A percentile compares a stretch with the other conserved stretches of the same genome.
phyloP scores from a whole-genome alignment of 2,113 vertebrate genomes.

The Myanophis thanlyinensis region DNA sequence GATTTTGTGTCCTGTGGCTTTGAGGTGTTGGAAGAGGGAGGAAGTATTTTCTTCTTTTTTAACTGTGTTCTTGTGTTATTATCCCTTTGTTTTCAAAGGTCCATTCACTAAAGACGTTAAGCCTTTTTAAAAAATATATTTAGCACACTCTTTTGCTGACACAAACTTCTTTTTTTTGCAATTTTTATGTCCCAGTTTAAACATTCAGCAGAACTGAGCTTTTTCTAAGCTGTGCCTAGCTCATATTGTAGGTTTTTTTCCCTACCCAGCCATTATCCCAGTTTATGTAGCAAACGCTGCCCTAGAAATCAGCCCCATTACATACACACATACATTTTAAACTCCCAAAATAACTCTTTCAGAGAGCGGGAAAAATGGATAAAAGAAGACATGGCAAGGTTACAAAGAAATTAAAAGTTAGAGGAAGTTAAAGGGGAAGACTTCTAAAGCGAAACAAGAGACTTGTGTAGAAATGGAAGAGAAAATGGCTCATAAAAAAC shows the following conservation, averaged over 20 bases:
- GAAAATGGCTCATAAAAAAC: background rate
- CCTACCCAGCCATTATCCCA: background rate
- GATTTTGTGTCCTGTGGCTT: too few species aligned
- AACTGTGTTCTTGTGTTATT: too few species aligned
- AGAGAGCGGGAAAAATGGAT: background rate
- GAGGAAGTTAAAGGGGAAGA: background rate
- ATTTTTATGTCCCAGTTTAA: background rate
- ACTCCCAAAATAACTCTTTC: background rate
- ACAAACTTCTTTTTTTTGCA: background rate
- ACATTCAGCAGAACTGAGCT: background rate
- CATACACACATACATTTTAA: background rate
- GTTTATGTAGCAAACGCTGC: background rate
- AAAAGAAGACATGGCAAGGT: background rate
- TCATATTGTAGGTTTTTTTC: background rate
- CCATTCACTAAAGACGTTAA: background rate
- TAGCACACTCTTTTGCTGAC: background rate
- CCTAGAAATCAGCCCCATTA: background rate
- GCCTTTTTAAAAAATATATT: background rate
- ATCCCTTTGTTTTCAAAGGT: background rate
- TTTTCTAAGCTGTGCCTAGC: background rate
- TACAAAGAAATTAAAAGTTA: background rate
- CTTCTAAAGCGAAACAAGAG: background rate
- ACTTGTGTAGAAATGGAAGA: background rate
- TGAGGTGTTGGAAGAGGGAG: too few species aligned
- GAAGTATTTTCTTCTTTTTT: too few species aligned